Percentiles rank a stretch among this genome's conserved stretches.
phyloP scores from a whole-genome alignment of 2,888 invertebrate species.

The Drosophila colorata region DNA sequence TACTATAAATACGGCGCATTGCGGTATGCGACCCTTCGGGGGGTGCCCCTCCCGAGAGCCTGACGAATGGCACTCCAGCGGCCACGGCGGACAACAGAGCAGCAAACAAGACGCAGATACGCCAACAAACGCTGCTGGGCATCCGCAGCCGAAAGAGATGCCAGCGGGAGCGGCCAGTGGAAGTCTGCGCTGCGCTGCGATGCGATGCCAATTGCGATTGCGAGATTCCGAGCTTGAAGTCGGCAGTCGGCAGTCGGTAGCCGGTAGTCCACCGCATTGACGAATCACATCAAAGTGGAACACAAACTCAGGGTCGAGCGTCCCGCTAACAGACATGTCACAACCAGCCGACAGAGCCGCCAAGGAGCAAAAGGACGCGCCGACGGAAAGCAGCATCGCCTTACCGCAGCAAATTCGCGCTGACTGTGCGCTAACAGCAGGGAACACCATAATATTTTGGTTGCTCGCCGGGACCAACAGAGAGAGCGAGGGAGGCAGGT shows the following conservation, averaged over 20 bases:
- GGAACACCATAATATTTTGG: conserved; percentile 84
- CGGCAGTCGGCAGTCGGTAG: conserved; percentile 53
- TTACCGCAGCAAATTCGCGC: conserved; percentile 83
- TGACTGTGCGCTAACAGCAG: conserved; percentile 76
- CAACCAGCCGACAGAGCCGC: conserved; percentile 67
- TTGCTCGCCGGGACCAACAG: conserved; percentile 62
- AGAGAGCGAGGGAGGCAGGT: conserved; percentile 13
- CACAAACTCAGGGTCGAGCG: conserved; percentile 65
- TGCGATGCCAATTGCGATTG: no score
- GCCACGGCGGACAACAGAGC: conserved; percentile 29
- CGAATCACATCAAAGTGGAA: conserved; percentile 83
- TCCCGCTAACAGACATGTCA: conserved; percentile 78
- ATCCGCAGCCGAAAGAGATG: conserved; percentile 54
- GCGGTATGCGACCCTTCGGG: conserved; percentile 58
- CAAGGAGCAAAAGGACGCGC: conserved; percentile 34
- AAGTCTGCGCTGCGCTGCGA: no score
- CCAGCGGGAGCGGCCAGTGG: neutral
- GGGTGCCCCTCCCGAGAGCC: conserved; percentile 24
- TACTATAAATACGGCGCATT: conserved; percentile 75
- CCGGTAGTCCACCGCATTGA: conserved; percentile 82
- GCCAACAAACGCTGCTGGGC: conserved; percentile 79
- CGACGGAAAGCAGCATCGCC: conserved; percentile 62
- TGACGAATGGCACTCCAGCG: conserved; percentile 54
- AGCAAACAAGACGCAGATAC: conserved; percentile 58
- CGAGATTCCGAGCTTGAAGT: conserved; percentile 8